Evolutionary conservation across 2,113 vertebrate species (phyloP), one percentile per base, ranked within the genome.

Genomic region (Phalacrocorax brasilianus): DNA sequence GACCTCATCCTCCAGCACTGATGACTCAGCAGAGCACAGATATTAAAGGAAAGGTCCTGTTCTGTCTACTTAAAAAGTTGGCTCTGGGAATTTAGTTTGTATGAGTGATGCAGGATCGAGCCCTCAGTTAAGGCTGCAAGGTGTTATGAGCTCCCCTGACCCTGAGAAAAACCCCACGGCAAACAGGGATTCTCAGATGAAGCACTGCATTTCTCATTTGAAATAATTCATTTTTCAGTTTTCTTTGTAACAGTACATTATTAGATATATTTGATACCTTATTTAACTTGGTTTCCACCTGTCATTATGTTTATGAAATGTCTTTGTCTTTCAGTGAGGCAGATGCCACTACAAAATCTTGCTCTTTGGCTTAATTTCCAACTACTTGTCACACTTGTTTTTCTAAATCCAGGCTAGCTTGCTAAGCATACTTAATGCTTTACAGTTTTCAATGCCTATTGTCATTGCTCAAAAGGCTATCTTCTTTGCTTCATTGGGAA

Each of bases 1-100:
- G 50, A 93, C 72, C 38, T 89, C 70, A 93, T 91, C 42, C 45
- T 85, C 77, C 67, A 63, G 85, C 62, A 80, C 65, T 74, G 73
- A 87, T 91, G 96, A 96, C 55, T 90, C 89, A 96, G 71, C 74
- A 85, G 26, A 91, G 76, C 55, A 58, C 70, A 95, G 78, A 67
- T 89, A 75, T 85, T 96, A 72, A 81, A 89, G 84, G 78, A 95
- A 87, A 89, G 73, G 82, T 89, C 58, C 7, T 18, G 8, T n/a
- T 76, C 61, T 78, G 32, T 83, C 86, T 88, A 59, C 42, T 86
- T 63, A 17, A 93, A 79, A 89, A 80, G 77, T 28, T 62, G 21
- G 24, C 74, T 93, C 50, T 56, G 44, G 32, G 30, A 94, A 68
- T 55, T 89, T 87, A 47, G 59, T 75, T 71, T 91, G 88, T 45